Base-by-base conservation (phyloP, 2,888 invertebrate genomes). In the Anagyrus pseudococci region DNA sequence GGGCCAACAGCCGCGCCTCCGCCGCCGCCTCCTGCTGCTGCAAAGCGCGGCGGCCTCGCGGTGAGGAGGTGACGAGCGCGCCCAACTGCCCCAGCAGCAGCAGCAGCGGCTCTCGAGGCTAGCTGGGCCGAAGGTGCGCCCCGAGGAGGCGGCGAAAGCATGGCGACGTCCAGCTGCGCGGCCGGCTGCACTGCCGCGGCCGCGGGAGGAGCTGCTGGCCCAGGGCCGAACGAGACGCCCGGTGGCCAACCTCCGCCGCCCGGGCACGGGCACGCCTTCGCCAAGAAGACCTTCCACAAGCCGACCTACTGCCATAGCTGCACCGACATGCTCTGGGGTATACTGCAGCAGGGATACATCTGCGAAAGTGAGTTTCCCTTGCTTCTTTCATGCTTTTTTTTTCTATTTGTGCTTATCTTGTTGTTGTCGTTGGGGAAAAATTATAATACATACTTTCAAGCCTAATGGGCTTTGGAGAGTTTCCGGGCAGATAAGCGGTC, bases 281-380 rank as follows among this genome's bases (percentile, higher is more conserved):
- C 91, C 85, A 98, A 98, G 92, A 98, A 98, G 88, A 98, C 97
- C 85, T 99, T 98, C 89, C 98, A 98, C 88, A 98, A 98, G 88
- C 98, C 98, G 83, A 96, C 97, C 80, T 98, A 98, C 88, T 99
- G 99, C 88, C 98, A 99, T 87, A 97, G 98, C 87, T 99, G 99
- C 89, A 96, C 97, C 84, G 99, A 99, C 85, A 92, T 98, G 89
- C 91, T 99, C 82, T 99, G 99, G 99, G 98, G 98, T 83, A 91
- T 98, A 86, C 96, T 98, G 84, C 96, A 97, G 85, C 98, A 98
- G 87, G 99, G 98, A 85, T 97, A 94, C 88, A 94, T 96, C 83
- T 99, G 99, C 89, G 98, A 98, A 94, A 97, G 98, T 98, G 73
- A 63, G 71, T 37, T 41, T 40, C 41, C 22, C 26, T 23, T 25